Evolutionary conservation across 2,113 vertebrate genomes (phyloP), one percentile per base, ranked within the genome.

Genomic region (Rhinichthys klamathensis): DNA sequence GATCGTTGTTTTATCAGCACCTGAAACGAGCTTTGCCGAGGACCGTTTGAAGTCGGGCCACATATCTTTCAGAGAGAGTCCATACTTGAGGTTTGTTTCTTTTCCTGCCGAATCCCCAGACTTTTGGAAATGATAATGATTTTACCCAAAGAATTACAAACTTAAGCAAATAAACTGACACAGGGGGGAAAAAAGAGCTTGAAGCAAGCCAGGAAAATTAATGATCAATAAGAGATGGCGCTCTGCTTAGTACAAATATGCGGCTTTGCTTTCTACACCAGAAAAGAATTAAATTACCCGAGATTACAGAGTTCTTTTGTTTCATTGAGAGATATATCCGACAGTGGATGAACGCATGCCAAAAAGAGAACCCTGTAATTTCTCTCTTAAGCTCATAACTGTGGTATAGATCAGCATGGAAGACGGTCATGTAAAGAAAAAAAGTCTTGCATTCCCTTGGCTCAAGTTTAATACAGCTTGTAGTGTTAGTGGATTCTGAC

Each of bases 321-420:
- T 90, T 92, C 91, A 92, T 65, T 91, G 91, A 92, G 90, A 92
- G 88, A 90, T 91, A 91, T 90, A 90, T 90, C 86, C 90, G 87
- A 91, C 91, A 90, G 89, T 84, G 90, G 91, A 91, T 90, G 89
- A 89, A 85, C 70, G 69, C 25, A 35, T 18, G 85, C 82, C 84
- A 70, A 74, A 91, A 67, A 89, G 88, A 86, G 87, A 88, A 90
- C 79, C 85, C 88, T 86, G 88, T 89, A 85, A 89, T 93, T 92
- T 90, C 92, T 89, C 88, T 88, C 88, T 87, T 92, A 88, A 91
- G 90, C 92, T 91, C 89, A 91, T 92, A 91, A 91, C 91, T 93
- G 90, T 90, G 92, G 90, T 91, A 92, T 82, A 92, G 87, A 90
- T 91, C 90, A 87, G 89, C 86, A 90, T 90, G 88, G 92, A 92